Evolutionary conservation across 2,797 vertebrate genomes (phyloP), one percentile per base, ranked within the genome.

Genomic region (Coilia nasus): DNA sequence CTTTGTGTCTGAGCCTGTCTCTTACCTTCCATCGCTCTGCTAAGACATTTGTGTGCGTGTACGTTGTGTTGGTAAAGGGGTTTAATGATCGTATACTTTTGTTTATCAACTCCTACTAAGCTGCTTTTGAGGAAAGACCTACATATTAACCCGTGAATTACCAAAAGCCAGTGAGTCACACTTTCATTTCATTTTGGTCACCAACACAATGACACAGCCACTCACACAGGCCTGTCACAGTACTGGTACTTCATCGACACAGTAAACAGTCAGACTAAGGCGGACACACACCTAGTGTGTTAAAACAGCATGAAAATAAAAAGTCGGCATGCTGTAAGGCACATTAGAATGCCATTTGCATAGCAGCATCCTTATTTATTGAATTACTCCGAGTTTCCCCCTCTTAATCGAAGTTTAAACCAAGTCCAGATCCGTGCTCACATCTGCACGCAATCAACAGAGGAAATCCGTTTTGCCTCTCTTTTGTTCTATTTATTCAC

Each of bases 401-500:
- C 93, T 94, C 94, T 94, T 94, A 95, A 94, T 88, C 31, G 88
- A 89, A 92, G 89, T 92, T 91, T 95, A 95, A 95, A 96, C 92
- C 89, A 92, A 94, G 92, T 92, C 93, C 95, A 96, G 95, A 95
- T 91, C 84, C 82, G 84, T 71, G 90, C 90, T 89, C 92, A 94
- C 96, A 96, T 96, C 95, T 96, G 96, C 92, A 91, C 83, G 92
- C 92, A 94, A 95, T 96, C 95, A 96, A 89, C 82, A 28, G 85
- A 87, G 91, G 87, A 93, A 91, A 94, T 91, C 91, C 92, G 90
- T 91, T n/a, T n/a, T 90, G 92, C 91, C 94, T 92, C 91, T 91
- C 88, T 89, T 90, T 89, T 87, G 83, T 92, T 93, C 90, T 93
- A 93, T 95, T 93, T 94, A 92, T 94, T 94, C 94, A 93, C 92